Percentiles rank a stretch among this genome's conserved stretches.
Evolutionary conservation across 2,113 vertebrate species (phyloP).

Genomic region (Brachyhypopomus gauderio): DNA sequence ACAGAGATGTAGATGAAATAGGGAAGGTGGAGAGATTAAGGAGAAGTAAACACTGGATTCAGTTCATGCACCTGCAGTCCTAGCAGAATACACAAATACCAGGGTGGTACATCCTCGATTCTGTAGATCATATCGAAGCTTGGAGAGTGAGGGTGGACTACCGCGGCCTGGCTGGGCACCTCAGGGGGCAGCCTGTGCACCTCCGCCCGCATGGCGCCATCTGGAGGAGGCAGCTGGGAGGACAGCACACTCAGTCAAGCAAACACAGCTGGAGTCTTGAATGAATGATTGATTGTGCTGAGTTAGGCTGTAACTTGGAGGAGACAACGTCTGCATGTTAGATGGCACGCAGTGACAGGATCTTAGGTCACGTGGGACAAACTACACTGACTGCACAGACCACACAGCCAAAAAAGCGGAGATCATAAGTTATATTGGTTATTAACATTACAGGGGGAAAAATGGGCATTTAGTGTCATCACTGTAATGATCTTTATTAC

Average conservation of each 20-base stretch:
- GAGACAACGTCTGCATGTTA: not conserved
- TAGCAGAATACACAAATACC: constrained; percentile 93
- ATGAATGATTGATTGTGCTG: constrained; percentile 10
- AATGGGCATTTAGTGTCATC: no score
- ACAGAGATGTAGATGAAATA: no score
- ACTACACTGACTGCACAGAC: not conserved
- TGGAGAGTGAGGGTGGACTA: constrained; percentile 2
- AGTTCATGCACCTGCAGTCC: constrained; percentile 87
- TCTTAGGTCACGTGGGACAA: not conserved
- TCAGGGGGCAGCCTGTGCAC: not conserved
- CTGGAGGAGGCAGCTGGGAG: constrained; percentile 33
- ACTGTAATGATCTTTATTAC: no score
- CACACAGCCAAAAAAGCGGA: not conserved
- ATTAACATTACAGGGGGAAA: no score
- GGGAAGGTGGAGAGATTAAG: no score
- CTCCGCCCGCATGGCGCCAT: constrained; percentile 19
- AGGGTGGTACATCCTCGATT: constrained; percentile 92
- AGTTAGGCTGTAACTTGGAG: constrained; percentile 29
- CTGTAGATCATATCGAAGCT: constrained; percentile 89
- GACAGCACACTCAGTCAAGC: constrained; percentile 4
- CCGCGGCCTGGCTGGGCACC: not conserved
- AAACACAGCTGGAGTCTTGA: not conserved
- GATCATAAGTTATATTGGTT: not conserved
- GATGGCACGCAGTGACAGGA: not conserved
- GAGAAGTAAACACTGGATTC: not conserved